Evolutionary conservation across 1,140 invertebrate species (phyloP), one percentile per base, ranked within the genome.

Genomic region (Pogonus chalceus): DNA sequence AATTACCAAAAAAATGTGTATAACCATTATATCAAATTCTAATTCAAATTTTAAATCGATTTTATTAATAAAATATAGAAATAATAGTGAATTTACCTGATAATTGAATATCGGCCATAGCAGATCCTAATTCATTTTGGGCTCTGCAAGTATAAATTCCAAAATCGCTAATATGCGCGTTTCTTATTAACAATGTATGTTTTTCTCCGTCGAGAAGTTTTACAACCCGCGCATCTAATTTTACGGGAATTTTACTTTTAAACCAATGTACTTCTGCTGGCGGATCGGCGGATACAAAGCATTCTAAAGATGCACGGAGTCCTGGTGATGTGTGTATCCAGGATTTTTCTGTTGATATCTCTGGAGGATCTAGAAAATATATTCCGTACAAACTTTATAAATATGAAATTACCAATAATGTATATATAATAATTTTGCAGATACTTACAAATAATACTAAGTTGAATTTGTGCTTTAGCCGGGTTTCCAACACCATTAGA

Each of bases 141-240:
- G 86, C 88, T 22, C 79, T 75, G 66, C 88, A 91, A 0, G 82
- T 79, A 63, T 90, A 91, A 57, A 79, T 78, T 0, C 87, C 88
- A 53, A 90, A 81, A 67, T 92, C 88, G 1, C 72, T 69, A 37
- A 75, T 74, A 10, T 76, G 74, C 0, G 88, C 82, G n/a, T 77
- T 79, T 43, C 78, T 76, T 53, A 91, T 82, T 24, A 85, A 74
- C 22, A 91, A 66, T 58, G 75, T 76, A 58, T 89, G 77, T 24
- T 78, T 72, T 52, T 80, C 76, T 4, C 76, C 80, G 22, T 72
- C 66, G 2, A 71, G 70, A 46, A 79, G 71, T n/a, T 74, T 71
- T 10, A 80, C 64, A 31, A 85, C 72, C 62, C 83, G 75, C 12
- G 75, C 72, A 37, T 81, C 78, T 47, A 78, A 72, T 2, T 65